Conservation (phyloP, 2,797 vertebrate species). For the Onychomys arenicola region DNA sequence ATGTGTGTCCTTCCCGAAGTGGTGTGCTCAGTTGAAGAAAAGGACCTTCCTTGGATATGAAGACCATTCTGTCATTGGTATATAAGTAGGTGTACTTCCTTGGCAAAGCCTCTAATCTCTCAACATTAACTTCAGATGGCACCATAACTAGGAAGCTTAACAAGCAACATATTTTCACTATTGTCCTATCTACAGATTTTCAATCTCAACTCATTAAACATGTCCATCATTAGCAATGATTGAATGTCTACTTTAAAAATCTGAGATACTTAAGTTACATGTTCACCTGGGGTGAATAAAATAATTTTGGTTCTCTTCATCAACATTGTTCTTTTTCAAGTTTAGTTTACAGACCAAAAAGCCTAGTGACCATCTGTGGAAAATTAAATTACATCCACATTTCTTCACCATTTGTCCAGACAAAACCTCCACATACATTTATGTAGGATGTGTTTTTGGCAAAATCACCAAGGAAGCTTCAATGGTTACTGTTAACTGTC, state of each 20-base stretch:
- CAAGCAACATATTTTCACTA: constrained; percentile 11
- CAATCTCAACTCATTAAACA: not conserved
- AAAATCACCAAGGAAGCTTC: not conserved
- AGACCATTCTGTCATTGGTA: not conserved
- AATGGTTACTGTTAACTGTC: not conserved
- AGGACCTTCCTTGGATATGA: not conserved
- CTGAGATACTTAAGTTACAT: not conserved
- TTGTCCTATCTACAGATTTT: not conserved
- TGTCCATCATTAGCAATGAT: not conserved
- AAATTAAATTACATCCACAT: not conserved
- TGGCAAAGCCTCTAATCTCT: not conserved
- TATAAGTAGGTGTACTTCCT: not conserved
- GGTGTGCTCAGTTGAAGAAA: not conserved
- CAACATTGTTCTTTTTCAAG: not conserved
- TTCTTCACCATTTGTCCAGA: not conserved
- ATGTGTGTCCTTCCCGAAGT: too few relatives aligned
- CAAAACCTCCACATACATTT: not conserved
- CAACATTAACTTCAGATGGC: not conserved
- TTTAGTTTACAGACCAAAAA: not conserved
- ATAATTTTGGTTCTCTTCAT: not conserved
- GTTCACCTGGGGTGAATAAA: not conserved
- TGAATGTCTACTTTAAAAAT: constrained; percentile 28
- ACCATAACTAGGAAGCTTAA: constrained; percentile 37
- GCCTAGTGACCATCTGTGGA: not conserved
- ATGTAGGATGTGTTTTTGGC: not conserved